phyloP scores from a whole-genome alignment of 2,113 vertebrate genomes.

The Eubucco bourcierii region DNA sequence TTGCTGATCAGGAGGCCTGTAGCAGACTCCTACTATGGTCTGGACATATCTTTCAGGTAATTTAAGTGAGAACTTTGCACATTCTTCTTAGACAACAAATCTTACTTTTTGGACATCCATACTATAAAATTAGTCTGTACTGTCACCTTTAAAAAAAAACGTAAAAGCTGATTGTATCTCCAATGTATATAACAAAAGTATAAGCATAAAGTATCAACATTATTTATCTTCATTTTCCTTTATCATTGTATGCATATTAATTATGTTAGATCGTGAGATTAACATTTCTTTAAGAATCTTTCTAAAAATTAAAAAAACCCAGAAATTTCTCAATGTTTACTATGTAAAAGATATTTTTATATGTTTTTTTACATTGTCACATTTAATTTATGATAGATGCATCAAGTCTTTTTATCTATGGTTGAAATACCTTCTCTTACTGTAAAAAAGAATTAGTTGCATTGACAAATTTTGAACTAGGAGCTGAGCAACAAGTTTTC shows the following conservation, averaged over 20 bases:
- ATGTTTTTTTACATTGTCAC: background rate
- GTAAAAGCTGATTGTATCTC: background rate
- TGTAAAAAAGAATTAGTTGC: background rate
- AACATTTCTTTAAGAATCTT: background rate
- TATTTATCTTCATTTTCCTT: background rate
- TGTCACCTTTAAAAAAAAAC: background rate
- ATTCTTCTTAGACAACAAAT: background rate
- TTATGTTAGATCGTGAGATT: background rate
- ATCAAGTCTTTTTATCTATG: background rate
- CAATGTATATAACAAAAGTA: background rate
- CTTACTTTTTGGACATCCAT: background rate
- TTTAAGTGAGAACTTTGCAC: background rate
- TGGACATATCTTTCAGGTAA: background rate
- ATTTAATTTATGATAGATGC: background rate
- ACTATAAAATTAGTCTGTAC: background rate
- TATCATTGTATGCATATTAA: background rate
- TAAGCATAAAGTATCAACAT: too few relatives aligned
- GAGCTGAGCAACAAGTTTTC: background rate
- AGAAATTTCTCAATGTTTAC: background rate
- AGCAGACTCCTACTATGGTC: too few relatives aligned
- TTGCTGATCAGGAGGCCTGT: too few relatives aligned
- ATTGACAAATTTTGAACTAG: background rate
- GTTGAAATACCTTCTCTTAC: background rate
- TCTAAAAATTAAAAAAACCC: background rate
- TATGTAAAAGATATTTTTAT: background rate